A percentile compares a stretch with the other conserved stretches of the same genome.
Conservation (phyloP, 2,888 invertebrate genomes). For the Sarcophaga caerulescens region DNA sequence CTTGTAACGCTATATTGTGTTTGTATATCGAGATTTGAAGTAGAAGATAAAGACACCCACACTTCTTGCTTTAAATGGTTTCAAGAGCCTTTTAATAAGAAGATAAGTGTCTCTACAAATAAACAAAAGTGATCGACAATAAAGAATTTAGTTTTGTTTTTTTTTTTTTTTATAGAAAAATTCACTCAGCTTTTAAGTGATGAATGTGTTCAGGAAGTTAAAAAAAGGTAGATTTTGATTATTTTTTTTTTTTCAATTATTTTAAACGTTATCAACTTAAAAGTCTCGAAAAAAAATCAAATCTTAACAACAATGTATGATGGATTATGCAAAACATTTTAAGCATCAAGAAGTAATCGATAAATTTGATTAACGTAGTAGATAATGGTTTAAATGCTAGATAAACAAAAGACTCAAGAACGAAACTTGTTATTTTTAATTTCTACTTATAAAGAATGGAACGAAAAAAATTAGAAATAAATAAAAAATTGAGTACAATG, state of each 20-base stretch:
- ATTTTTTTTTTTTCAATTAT: neutral
- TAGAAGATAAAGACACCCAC: conserved; percentile 58
- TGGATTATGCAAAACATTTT: neutral
- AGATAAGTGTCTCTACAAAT: conserved; percentile 32
- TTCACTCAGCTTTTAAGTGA: neutral
- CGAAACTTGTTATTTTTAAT: too few relatives aligned
- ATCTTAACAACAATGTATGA: neutral
- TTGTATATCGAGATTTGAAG: conserved; percentile 25
- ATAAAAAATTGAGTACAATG: too few relatives aligned
- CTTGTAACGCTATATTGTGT: neutral
- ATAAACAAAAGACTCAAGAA: too few relatives aligned
- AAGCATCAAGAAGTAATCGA: neutral
- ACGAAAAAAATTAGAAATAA: too few relatives aligned
- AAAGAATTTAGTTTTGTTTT: neutral
- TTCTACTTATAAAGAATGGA: too few relatives aligned
- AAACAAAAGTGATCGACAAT: neutral
- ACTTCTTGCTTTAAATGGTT: conserved; percentile 9
- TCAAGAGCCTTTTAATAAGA: conserved; percentile 28
- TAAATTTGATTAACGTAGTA: neutral
- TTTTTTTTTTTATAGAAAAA: neutral
- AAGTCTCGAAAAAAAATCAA: too few relatives aligned
- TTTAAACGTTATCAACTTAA: neutral
- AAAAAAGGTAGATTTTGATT: neutral
- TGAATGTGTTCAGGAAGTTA: neutral
- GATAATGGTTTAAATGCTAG: too few relatives aligned